Evolutionary conservation across 2,113 vertebrate genomes (phyloP).

Genomic region (Asarcornis scutulata): DNA sequence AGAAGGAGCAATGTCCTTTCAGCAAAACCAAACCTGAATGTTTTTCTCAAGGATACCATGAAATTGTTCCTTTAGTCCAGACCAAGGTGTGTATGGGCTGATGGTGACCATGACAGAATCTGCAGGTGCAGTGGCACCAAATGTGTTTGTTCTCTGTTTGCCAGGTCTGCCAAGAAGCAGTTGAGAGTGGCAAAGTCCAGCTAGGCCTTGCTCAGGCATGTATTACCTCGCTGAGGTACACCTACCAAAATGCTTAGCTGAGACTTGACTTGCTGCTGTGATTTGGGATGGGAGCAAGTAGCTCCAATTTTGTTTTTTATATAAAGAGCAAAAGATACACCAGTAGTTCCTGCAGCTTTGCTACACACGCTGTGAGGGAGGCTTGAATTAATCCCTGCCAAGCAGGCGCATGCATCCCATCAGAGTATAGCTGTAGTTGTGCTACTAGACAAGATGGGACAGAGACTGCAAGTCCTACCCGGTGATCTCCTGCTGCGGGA

Average conservation of each 20-base stretch:
- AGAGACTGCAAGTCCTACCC: not conserved
- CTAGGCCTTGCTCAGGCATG: not conserved
- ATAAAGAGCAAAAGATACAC: not conserved
- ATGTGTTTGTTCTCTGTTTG: not conserved
- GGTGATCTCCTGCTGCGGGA: rapidly evolving
- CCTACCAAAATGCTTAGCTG: not conserved
- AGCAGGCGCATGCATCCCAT: not conserved
- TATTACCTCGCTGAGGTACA: not conserved
- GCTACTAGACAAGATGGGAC: not conserved
- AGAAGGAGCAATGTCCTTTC: not conserved
- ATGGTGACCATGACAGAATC: not conserved
- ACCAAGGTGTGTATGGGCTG: not conserved
- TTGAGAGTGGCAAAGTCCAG: not conserved
- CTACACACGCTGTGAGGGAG: not conserved
- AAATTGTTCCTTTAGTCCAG: not conserved
- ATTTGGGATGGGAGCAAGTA: not conserved
- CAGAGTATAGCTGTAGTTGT: not conserved
- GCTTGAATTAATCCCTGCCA: not conserved
- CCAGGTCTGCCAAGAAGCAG: not conserved
- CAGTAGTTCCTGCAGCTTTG: not conserved
- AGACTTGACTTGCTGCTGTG: not conserved
- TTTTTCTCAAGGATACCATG: not conserved
- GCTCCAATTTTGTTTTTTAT: not conserved
- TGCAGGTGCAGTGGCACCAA: not conserved
- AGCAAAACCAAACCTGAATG: not conserved